Evolutionary conservation across 2,888 invertebrate species (phyloP).

Genomic region (Nomada fabriciana): DNA sequence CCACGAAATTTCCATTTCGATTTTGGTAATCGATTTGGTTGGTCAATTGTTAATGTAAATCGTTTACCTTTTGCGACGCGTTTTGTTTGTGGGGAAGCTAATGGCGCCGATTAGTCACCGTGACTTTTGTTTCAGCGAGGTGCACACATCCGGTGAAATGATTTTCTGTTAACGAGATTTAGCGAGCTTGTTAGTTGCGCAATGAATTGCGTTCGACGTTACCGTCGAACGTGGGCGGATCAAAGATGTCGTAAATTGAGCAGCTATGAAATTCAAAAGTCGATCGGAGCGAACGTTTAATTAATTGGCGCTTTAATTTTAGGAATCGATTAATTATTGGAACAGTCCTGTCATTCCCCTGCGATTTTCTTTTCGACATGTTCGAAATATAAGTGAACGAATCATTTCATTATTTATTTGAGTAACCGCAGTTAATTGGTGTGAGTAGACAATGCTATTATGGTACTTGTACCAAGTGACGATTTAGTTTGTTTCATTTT

Average conservation of each 20-base stretch:
- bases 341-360: too few species aligned
- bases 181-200: constrained; percentile 33
- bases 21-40: not conserved
- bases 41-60: too few species aligned
- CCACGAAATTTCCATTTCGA: not conserved
- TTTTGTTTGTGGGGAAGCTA: not conserved
- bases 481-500: too few species aligned
- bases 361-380: not conserved
- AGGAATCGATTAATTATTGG: not conserved
- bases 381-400: not conserved
- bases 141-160: not conserved
- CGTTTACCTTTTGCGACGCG: not conserved
- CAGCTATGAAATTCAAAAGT: constrained; percentile 13
- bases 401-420: too few species aligned
- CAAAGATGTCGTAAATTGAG: constrained; percentile 16
- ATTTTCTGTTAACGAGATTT: constrained; percentile 3
- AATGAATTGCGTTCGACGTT: constrained; percentile 44
- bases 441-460: too few species aligned
- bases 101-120: not conserved
- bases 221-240: constrained; percentile 36
- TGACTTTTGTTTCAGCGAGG: not conserved
- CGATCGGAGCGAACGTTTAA: not conserved
- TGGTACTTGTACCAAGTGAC: too few species aligned
- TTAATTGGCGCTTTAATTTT: not conserved
- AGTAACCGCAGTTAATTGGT: too few species aligned